Conservation (phyloP, 2,113 vertebrate species). For the Nothocercus julius region DNA sequence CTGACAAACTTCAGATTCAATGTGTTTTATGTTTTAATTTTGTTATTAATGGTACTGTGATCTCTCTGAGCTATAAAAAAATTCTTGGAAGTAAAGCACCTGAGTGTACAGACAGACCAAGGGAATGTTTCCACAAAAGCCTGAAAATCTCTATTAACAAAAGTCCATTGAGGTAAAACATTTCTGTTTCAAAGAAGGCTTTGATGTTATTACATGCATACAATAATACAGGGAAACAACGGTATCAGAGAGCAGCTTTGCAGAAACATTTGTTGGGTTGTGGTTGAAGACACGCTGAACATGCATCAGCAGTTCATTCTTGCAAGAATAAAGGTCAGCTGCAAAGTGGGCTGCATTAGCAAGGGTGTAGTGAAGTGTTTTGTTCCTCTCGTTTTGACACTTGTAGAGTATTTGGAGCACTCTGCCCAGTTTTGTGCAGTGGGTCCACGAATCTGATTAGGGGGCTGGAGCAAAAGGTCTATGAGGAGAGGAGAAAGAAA, state of each 20-base stretch:
- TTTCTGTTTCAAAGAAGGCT: background rate
- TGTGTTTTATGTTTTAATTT: background rate
- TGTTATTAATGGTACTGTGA: background rate
- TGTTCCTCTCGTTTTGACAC: background rate
- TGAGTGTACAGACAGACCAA: background rate
- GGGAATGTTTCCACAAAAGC: background rate
- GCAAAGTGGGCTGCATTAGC: background rate
- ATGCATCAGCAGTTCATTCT: background rate
- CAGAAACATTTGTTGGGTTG: background rate
- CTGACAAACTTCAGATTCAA: background rate
- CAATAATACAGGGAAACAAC: background rate
- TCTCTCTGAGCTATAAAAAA: background rate
- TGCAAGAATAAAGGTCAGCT: background rate
- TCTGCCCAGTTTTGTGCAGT: background rate
- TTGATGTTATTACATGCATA: background rate
- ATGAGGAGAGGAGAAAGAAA: background rate
- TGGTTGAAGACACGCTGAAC: background rate
- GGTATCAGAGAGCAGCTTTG: background rate
- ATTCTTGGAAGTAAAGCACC: background rate
- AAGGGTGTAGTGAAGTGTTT: background rate
- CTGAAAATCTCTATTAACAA: conserved; percentile 12
- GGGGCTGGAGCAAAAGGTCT: background rate
- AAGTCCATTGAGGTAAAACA: background rate
- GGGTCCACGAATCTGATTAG: background rate
- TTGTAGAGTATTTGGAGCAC: background rate